Evolutionary conservation across 2,113 vertebrate species (phyloP).

Genomic region (Salvelinus namaycush): DNA sequence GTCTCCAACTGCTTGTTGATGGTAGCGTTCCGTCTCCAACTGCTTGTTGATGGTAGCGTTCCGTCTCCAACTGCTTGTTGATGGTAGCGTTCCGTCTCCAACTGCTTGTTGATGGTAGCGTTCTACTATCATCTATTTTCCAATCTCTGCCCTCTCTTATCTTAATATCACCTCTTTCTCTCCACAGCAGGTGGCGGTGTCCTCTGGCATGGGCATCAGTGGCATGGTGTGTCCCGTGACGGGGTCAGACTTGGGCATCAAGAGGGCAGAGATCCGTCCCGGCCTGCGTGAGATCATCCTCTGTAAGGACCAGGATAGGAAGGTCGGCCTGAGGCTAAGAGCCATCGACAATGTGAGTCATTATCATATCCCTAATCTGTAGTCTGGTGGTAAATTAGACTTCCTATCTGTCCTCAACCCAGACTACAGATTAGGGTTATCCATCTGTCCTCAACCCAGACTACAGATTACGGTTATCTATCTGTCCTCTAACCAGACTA

Average conservation of each 20-base stretch:
- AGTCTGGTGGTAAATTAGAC: no score
- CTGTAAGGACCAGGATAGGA: slow-evolving; percentile 89
- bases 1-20: no score
- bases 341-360: slow-evolving; percentile 85
- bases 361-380: background rate
- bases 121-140: background rate
- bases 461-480: no score
- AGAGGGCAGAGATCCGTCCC: slow-evolving; percentile 85
- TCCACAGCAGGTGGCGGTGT: slow-evolving; percentile 68
- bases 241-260: slow-evolving; percentile 77
- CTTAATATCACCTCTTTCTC: background rate
- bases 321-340: slow-evolving; percentile 84
- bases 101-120: background rate
- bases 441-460: no score
- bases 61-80: background rate
- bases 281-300: slow-evolving; percentile 89
- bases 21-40: no score
- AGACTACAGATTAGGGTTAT: no score
- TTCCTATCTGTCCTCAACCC: slow-evolving; percentile 4
- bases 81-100: background rate
- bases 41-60: background rate
- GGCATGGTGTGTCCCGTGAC: slow-evolving; percentile 83
- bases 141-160: background rate
- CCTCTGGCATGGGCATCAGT: slow-evolving; percentile 43
- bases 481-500: no score